Conservation (phyloP, 2,113 vertebrate genomes). For the Orthonyx spaldingii region DNA sequence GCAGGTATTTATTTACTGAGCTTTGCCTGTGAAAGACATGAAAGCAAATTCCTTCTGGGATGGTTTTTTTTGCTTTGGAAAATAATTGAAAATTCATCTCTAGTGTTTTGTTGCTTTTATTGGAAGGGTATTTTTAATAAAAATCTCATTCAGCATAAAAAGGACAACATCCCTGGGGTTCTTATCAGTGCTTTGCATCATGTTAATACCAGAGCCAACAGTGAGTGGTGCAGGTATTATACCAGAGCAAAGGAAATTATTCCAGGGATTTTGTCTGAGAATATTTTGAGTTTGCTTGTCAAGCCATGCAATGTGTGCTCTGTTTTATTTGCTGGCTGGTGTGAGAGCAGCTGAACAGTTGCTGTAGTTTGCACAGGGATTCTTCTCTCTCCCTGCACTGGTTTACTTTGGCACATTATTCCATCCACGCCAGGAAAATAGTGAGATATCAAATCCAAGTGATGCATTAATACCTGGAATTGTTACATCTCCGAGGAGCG, state of each 20-base stretch:
- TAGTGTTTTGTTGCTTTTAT: background rate
- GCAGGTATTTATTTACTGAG: background rate
- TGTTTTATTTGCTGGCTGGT: background rate
- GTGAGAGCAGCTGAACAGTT: background rate
- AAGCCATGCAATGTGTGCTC: background rate
- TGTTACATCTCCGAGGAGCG: accelerated
- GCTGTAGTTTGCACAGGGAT: background rate
- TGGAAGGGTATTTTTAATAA: background rate
- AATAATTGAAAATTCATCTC: background rate
- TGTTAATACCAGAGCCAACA: background rate
- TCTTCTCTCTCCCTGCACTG: background rate
- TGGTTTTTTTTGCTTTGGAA: background rate
- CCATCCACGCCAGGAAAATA: background rate
- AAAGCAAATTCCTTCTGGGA: background rate
- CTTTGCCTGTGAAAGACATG: background rate
- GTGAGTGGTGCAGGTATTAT: background rate
- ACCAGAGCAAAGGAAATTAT: background rate
- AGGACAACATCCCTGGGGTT: background rate
- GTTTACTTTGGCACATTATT: background rate
- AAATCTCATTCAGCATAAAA: background rate
- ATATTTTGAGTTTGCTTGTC: background rate
- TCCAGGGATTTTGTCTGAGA: background rate
- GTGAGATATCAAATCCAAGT: background rate
- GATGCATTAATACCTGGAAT: background rate
- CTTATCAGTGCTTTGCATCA: background rate